These are phyloP conservation scores for Gryllus bimaculatus DNA, from an alignment of 1,140 invertebrate species.

Conservation along the genomic window DNA sequence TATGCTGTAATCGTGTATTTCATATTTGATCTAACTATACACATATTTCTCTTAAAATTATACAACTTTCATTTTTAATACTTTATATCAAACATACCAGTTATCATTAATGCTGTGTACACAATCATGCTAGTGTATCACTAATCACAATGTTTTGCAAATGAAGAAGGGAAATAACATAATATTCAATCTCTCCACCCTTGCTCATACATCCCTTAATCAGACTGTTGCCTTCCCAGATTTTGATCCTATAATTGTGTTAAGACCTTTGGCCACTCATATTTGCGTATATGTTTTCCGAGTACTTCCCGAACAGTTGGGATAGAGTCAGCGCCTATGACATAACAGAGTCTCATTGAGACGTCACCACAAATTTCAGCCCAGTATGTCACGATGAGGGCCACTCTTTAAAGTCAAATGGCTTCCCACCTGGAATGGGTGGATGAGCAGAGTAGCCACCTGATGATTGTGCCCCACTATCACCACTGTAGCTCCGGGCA, in stretches of 20 bases:
- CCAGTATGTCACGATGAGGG: conserved; percentile 43
- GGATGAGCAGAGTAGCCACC: conserved; percentile 46
- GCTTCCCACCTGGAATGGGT: conserved; percentile 43
- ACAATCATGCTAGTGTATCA: not conserved
- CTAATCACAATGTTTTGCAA: conserved; percentile 1
- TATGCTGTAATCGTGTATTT: not conserved
- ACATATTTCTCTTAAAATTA: not conserved
- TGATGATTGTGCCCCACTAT: conserved; percentile 40
- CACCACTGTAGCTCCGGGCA: conserved; percentile 30
- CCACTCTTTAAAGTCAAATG: conserved; percentile 51
- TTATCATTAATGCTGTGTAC: conserved; percentile 1
- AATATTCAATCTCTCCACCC: not conserved
- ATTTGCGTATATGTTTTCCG: not conserved
- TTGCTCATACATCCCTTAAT: not conserved
- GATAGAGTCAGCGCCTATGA: conserved; percentile 14
- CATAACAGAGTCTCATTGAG: conserved; percentile 8
- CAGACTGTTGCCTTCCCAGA: conserved; percentile 2
- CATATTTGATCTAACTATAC: conserved; percentile 1
- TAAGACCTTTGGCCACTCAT: not conserved
- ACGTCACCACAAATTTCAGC: conserved; percentile 18
- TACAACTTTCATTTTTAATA: not conserved
- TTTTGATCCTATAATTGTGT: not conserved
- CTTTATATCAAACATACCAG: not conserved
- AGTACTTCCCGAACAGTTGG: not conserved
- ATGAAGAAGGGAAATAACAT: not conserved